These are phyloP conservation scores for Gymnarchus niloticus DNA, from an alignment of 2,113 vertebrate genomes.

Conservation along the genomic window DNA sequence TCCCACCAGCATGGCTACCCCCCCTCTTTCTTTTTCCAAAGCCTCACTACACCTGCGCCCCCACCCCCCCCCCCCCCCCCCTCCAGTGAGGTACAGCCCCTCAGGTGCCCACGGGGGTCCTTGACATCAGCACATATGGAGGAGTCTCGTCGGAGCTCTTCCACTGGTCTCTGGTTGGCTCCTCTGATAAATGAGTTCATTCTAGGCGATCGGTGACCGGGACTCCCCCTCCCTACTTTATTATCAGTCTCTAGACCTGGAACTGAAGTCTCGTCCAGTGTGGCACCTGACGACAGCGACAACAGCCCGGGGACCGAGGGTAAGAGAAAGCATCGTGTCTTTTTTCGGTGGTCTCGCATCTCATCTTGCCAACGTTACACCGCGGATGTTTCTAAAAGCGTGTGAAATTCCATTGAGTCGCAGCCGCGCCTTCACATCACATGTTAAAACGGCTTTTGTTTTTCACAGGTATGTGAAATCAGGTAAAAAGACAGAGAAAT, in stretches of 20 bases:
- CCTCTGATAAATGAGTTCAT: background rate
- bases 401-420: background rate
- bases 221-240: background rate
- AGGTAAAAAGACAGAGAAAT: background rate
- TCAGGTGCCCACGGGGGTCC: background rate
- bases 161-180: background rate
- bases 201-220: background rate
- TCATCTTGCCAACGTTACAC: background rate
- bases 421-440: background rate
- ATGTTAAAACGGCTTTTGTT: background rate
- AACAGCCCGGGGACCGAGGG: background rate
- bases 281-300: background rate
- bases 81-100: background rate
- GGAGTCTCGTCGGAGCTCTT: background rate
- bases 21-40: too few relatives aligned
- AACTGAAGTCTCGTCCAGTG: background rate
- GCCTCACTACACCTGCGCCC: too few relatives aligned
- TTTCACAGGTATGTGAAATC: background rate
- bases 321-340: background rate
- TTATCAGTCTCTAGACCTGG: background rate
- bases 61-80: too few relatives aligned
- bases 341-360: background rate
- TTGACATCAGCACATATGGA: background rate
- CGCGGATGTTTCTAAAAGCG: background rate
- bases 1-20: too few relatives aligned